phyloP scores from a whole-genome alignment of 1,140 invertebrate species.

The Bombyx mandarina region DNA sequence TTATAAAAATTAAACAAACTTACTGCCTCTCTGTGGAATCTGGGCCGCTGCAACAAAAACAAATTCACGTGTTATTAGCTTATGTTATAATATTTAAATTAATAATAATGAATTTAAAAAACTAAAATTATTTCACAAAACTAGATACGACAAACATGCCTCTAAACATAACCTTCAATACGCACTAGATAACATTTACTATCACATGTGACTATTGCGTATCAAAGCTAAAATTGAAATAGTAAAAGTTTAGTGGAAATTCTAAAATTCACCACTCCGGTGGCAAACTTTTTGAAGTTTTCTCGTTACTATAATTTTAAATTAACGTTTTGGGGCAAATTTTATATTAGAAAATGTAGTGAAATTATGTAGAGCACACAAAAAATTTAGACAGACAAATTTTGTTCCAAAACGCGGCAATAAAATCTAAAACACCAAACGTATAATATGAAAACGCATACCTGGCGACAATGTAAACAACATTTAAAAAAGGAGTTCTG shows the following conservation, averaged over 20 bases:
- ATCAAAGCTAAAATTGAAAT: too few relatives aligned
- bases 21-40: slow-evolving; percentile 89
- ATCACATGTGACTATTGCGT: neutral
- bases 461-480: slow-evolving; percentile 72
- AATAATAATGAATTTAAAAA: neutral
- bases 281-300: too few relatives aligned
- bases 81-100: slow-evolving; percentile 3
- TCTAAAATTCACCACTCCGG: too few relatives aligned
- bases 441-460: slow-evolving; percentile 57
- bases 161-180: slow-evolving; percentile 33
- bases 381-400: neutral
- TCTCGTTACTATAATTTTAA: too few relatives aligned
- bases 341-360: too few relatives aligned
- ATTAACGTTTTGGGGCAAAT: too few relatives aligned
- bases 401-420: slow-evolving; percentile 15
- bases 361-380: too few relatives aligned
- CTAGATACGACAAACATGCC: slow-evolving; percentile 52
- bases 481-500: slow-evolving; percentile 64
- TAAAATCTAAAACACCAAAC: slow-evolving; percentile 28
- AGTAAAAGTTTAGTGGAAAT: too few relatives aligned
- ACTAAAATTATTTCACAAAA: neutral
- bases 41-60: slow-evolving; percentile 85
- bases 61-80: slow-evolving; percentile 9
- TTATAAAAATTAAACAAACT: slow-evolving; percentile 68
- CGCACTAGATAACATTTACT: neutral